Base-by-base conservation (phyloP, 2,113 vertebrate genomes). In the Paracanthobrama guichenoti region DNA sequence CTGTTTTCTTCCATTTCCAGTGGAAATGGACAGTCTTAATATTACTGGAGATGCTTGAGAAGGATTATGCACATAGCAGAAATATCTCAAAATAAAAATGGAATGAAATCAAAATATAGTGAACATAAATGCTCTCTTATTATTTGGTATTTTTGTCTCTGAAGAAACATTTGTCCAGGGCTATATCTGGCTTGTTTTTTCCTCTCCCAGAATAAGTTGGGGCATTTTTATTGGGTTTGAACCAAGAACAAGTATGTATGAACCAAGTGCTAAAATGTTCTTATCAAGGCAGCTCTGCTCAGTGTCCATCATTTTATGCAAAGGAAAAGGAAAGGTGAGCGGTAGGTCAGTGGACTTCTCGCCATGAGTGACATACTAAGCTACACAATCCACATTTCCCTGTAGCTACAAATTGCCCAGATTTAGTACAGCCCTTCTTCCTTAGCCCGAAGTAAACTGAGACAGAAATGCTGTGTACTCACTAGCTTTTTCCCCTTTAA, bases 191-290 rank as follows among this genome's bases (percentile, higher is more conserved):
- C 64, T 81, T 83, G 64, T 83, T 83, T 87, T 84, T 59, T 50
- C 39, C 53, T 81, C n/a, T 66, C 11, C 46, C 28, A 53, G 48
- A 53, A 74, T 26, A 82, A 81, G 46, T 11, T 48, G 10, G n/a
- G 14, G 46, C 8, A 42, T 79, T 87, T 82, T 31, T 77, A 72
- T 46, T 84, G 86, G 72, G 64, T 16, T 73, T 39, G 42, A 71
- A 77, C 79, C 79, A 87, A 84, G 71, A 87, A 78, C 42, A 84
- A 85, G 66, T 80, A 64, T 31, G 77, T 55, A 6, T 28, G 62
- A 80, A 62, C 28, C 50, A 77, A 48, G 75, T 77, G 48, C 31
- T 79, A 64, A 79, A 62, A 79, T 79, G n/a, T 46, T 39, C 77
- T 79, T 64, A 62, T 64, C 57, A 26, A 62, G 24, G n/a, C 39